Percentiles rank a stretch among this genome's conserved stretches.
phyloP scores from a whole-genome alignment of 2,888 invertebrate genomes.

The Mythimna ferrago region DNA sequence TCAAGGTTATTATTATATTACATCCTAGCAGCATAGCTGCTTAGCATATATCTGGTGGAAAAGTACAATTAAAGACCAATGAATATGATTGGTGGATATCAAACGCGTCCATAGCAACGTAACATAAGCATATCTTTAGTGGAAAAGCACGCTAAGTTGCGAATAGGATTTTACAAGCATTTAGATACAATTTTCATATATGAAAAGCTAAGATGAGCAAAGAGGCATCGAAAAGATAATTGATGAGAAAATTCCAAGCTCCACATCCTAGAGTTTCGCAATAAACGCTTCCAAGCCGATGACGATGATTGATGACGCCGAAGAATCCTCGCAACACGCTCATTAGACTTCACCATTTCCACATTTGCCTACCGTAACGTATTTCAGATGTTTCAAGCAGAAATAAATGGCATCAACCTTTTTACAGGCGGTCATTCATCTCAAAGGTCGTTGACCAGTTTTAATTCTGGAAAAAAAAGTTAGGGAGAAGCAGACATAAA shows the following conservation, averaged over 20 bases:
- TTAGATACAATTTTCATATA: no score
- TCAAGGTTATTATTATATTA: no score
- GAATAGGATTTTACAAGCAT: no score
- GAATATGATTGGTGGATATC: neutral
- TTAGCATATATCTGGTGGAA: no score
- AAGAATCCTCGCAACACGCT: conserved; percentile 25
- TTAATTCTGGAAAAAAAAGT: no score
- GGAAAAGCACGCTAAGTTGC: no score
- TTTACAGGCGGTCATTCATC: conserved; percentile 22
- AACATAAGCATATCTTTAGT: no score
- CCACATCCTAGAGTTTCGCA: neutral
- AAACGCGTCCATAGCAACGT: no score
- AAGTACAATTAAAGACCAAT: no score
- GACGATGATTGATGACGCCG: conserved; percentile 32
- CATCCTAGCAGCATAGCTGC: no score
- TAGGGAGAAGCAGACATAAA: no score
- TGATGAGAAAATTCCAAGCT: neutral
- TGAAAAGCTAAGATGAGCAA: neutral
- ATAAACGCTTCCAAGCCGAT: neutral
- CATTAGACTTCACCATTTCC: conserved; percentile 32
- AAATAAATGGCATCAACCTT: conserved; percentile 28
- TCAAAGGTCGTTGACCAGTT: conserved; percentile 6
- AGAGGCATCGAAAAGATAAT: neutral
- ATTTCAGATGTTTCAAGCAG: neutral
- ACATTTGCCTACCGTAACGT: conserved; percentile 4